phyloP scores from a whole-genome alignment of 2,888 invertebrate genomes.

The Drosophila suboccidentalis region DNA sequence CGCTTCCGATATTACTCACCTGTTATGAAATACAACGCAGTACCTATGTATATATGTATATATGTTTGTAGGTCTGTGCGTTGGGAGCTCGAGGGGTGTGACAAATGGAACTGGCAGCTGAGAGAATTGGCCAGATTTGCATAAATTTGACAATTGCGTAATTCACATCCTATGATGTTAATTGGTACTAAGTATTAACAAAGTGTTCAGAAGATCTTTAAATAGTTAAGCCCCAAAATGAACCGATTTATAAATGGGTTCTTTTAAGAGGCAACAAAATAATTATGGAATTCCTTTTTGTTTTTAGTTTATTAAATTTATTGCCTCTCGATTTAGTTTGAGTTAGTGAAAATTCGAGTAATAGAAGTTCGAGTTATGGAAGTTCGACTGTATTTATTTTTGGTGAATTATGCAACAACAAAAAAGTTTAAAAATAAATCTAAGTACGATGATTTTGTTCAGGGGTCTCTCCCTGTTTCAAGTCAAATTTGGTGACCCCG shows the following conservation, averaged over 20 bases:
- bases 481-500: conserved; percentile 33
- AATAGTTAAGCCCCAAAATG: neutral
- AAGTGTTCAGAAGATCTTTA: neutral
- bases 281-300: too few relatives aligned
- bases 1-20: conserved; percentile 81
- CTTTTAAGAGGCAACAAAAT: neutral
- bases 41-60: neutral
- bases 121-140: conserved; percentile 22
- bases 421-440: neutral
- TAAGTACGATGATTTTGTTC: neutral
- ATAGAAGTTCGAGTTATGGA: too few relatives aligned
- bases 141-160: conserved; percentile 56
- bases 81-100: conserved; percentile 8
- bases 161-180: conserved; percentile 50
- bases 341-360: too few relatives aligned
- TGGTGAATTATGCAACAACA: neutral
- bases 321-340: too few relatives aligned
- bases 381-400: too few relatives aligned
- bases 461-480: neutral
- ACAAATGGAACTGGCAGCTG: conserved; percentile 6
- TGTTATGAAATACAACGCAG: conserved; percentile 73
- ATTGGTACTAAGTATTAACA: conserved; percentile 12
- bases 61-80: conserved; percentile 9
- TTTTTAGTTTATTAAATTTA: too few relatives aligned
- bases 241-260: neutral